Evolutionary conservation across 2,113 vertebrate species (phyloP), one percentile per base, ranked within the genome.

Genomic region (Spea multiplicata): DNA sequence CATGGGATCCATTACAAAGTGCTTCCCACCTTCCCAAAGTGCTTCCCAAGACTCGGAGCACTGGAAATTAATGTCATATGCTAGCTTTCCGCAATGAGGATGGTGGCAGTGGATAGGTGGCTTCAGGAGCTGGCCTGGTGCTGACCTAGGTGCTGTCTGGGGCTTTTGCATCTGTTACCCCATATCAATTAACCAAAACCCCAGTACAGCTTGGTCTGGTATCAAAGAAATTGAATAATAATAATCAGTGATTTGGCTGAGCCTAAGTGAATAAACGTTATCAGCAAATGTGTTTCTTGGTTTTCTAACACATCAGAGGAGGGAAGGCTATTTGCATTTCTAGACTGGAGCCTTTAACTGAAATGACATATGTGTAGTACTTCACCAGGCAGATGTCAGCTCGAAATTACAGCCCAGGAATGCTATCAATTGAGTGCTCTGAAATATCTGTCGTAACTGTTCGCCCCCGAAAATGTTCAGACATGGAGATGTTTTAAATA

Each of bases 381-480:
- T 84, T 87, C 78, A 80, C 76, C 84, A 82, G 78, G 50, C 81
- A 85, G 76, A 83, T 85, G 82, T 84, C 75, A 85, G 78, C 78
- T 71, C 16, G 85, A 80, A 84, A 84, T 85, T 85, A 82, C 50
- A 78, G 67, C 66, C 74, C 81, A 75, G 72, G 81, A 87, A 83
- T 78, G 13, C 76, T 86, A 83, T 83, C 82, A 84, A 30, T 55
- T 80, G 83, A 76, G 13, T 83, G 69, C 77, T 87, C 79, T 77
- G 71, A 82, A 87, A 84, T 83, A 83, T 69, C 72, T 85, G 73
- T 80, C 83, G 70, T 83, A 84, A 85, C 70, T 81, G 70, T 68
- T 83, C 57, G 69, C 66, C 16, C 14, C 78, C 61, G 49, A 57
- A 82, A 84, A 81, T 30, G 30, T 80, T 83, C 71, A 85, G 81